Conservation (phyloP, 53 echinoderm and acorn worm genomes). For the Pentamera pediparva region DNA sequence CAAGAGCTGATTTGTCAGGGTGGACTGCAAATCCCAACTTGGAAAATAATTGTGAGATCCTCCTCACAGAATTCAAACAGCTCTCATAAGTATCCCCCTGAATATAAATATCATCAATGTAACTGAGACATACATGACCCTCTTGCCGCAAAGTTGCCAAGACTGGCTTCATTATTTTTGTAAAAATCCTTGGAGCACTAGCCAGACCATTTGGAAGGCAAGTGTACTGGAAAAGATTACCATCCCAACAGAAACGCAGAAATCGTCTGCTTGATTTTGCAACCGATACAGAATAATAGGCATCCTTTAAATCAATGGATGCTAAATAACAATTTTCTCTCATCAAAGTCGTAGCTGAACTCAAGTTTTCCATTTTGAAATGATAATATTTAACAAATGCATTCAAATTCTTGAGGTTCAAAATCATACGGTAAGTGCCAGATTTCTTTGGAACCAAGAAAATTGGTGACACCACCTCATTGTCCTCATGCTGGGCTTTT, state of each 20-base stretch:
- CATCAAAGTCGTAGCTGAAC: background rate
- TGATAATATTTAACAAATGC: slow-evolving; percentile 18
- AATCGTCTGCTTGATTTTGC: background rate
- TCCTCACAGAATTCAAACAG: background rate
- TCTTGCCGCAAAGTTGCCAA: background rate
- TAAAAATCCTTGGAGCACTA: background rate
- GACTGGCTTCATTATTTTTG: background rate
- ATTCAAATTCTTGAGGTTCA: slow-evolving; percentile 28
- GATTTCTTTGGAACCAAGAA: slow-evolving; percentile 21
- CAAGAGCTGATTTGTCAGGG: background rate
- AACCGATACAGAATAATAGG: background rate
- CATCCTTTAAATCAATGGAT: background rate
- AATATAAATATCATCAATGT: background rate
- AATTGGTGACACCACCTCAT: slow-evolving; percentile 12
- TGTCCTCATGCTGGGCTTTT: background rate
- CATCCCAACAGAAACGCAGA: background rate
- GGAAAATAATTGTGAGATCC: background rate
- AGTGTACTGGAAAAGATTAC: background rate
- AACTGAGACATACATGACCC: background rate
- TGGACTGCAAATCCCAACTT: background rate
- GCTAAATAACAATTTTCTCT: background rate
- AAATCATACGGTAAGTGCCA: slow-evolving; percentile 18
- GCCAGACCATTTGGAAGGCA: slow-evolving; percentile 4
- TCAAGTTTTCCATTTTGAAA: slow-evolving; percentile 27
- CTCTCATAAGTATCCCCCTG: background rate